Conservation (phyloP, 1,140 invertebrate genomes). For the Contarinia nasturtii region DNA sequence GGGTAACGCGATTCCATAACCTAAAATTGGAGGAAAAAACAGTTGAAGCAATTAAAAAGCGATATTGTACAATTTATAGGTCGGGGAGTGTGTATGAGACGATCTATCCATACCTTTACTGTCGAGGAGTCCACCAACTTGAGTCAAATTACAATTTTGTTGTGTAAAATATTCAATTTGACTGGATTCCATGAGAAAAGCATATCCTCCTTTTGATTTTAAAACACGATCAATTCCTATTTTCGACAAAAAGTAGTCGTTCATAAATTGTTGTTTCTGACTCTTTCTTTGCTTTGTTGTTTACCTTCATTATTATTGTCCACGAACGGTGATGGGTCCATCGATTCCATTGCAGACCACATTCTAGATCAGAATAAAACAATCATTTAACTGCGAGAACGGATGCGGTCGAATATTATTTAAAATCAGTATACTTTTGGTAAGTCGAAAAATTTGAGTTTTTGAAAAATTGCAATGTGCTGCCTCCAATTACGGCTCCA, state of each 20-base stretch:
- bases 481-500: slow-evolving; percentile 55
- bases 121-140: slow-evolving; percentile 76
- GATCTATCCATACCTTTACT: slow-evolving; percentile 64
- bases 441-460: slow-evolving; percentile 46
- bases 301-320: slow-evolving; percentile 48
- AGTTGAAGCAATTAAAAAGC: too few species aligned
- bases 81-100: too few species aligned
- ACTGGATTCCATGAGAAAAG: slow-evolving; percentile 88
- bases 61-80: too few species aligned
- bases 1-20: slow-evolving; percentile 49
- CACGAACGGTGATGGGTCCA: slow-evolving; percentile 55
- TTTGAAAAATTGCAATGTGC: slow-evolving; percentile 52
- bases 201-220: slow-evolving; percentile 60
- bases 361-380: too few species aligned
- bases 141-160: slow-evolving; percentile 77
- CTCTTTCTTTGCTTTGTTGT: slow-evolving; percentile 22
- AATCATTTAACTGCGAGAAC: too few species aligned
- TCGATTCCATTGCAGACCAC: slow-evolving; percentile 51
- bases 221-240: slow-evolving; percentile 46
- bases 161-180: slow-evolving; percentile 77
- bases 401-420: too few species aligned
- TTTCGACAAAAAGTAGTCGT: too few species aligned
- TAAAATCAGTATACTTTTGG: slow-evolving; percentile 34
- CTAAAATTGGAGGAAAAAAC: slow-evolving; percentile 25
- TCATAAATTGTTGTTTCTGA: too few species aligned